phyloP scores from a whole-genome alignment of 2,797 vertebrate genomes.

The Clarias fuscus region DNA sequence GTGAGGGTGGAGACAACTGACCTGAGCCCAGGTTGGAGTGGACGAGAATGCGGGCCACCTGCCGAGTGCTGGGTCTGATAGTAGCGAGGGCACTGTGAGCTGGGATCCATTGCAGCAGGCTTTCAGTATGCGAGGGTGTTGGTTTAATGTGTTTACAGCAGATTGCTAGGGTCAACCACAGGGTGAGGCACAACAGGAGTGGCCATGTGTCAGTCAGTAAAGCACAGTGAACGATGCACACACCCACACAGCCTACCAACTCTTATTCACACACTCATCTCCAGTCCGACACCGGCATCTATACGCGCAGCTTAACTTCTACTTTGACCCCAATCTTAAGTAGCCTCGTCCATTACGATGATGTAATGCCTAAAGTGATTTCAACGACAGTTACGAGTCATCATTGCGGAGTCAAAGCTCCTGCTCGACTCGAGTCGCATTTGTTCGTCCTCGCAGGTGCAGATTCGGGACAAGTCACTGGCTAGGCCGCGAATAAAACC shows the following conservation, averaged over 20 bases:
- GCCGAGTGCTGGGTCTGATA: slow-evolving; percentile 54
- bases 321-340: slow-evolving; percentile 29
- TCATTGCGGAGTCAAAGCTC: slow-evolving; percentile 27
- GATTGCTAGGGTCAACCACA: slow-evolving; percentile 68
- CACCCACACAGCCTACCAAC: neutral
- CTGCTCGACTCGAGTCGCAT: slow-evolving; percentile 30
- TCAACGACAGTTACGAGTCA: slow-evolving; percentile 33
- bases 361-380: slow-evolving; percentile 20
- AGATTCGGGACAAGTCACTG: slow-evolving; percentile 41
- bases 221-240: neutral
- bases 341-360: slow-evolving; percentile 29
- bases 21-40: slow-evolving; percentile 34
- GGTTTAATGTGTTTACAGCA: slow-evolving; percentile 74
- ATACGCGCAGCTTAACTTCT: slow-evolving; percentile 25
- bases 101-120: slow-evolving; percentile 57
- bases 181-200: slow-evolving; percentile 63
- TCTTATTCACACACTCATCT: neutral
- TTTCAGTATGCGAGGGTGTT: slow-evolving; percentile 58
- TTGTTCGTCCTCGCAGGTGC: slow-evolving; percentile 30
- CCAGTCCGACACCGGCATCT: neutral
- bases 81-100: slow-evolving; percentile 37
- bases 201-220: slow-evolving; percentile 28
- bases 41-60: slow-evolving; percentile 57
- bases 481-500: slow-evolving; percentile 33
- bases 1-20: slow-evolving; percentile 31